Evolutionary conservation across 53 echinoderm and acorn worm species (phyloP), one percentile per base, ranked within the genome.

Genomic region (Astropecten irregularis): DNA sequence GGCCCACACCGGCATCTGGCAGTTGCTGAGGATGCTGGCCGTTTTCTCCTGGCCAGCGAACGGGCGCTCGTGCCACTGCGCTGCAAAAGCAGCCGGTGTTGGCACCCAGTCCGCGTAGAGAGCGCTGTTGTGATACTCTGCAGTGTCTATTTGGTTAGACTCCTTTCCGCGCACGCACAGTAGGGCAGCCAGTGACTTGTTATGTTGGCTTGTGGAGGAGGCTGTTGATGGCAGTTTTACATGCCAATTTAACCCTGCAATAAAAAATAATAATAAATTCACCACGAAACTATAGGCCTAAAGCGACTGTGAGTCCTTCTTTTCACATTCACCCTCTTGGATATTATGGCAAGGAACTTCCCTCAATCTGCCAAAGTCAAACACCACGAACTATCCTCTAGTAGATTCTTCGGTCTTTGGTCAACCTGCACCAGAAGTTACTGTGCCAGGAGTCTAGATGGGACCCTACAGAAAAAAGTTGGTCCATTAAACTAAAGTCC

Each of bases 161-260:
- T 93, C 99, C 68, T 95, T 87, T 4, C 99, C 94, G 28, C 99
- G 83, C 10, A 92, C 64, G 19, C 90, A 83, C 19, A 99, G 76
- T 23, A 92, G 66, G 71, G 90, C 90, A 64, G 84, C 77, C 3
- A 99, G 73, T 34, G 92, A 88, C 82, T 90, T 92, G 86, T 89
- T 91, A 37, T 64, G 70, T 15, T 67, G 26, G 20, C 69, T 65
- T 31, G 90, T 82, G 8, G 76, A 54, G 3, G 90, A 64, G 3
- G 76, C 39, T 82, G 81, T 69, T 18, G 87, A 56, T 60, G 84
- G 83, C 13, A 90, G 57, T 65, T 92, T 92, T 30, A 90, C 48
- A 25, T 92, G 90, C 99, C 99, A 99, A 68, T 94, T 90, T 26
- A 99, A 61, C 54, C 99, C 99, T 99, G 67, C 15, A 84, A 81